Evolutionary conservation across 2,888 invertebrate species (phyloP), one percentile per base, ranked within the genome.

Genomic region (Polydrusus pterygomalis): DNA sequence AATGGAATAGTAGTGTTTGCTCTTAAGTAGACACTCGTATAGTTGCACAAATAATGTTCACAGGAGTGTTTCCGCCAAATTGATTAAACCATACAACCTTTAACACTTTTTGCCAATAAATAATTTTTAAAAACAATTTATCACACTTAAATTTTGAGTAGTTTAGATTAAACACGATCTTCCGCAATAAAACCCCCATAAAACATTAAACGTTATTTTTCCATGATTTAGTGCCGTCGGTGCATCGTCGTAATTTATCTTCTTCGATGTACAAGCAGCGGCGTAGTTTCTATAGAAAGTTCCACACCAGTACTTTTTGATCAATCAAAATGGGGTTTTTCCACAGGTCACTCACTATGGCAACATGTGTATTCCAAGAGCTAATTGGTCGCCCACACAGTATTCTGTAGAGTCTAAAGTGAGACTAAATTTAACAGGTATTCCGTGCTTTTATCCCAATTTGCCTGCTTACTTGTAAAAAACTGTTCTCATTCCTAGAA

Each of bases 231-330:
- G 70, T 73, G 78, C 79, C 76, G 45, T 70, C 73, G 78, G 77
- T 76, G 73, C 79, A 80, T 79, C 78, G 77, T 70, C 70, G 78
- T 75, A 80, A 81, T 82, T 80, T 81, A 82, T 82, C 82, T 80
- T 81, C 75, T 79, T 76, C 74, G 77, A 80, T 79, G 72, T 76
- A 74, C 77, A 78, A 6, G 30, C 75, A 75, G 71, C 7, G 68
- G 72, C 72, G 75, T 63, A 18, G 6, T 18, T 25, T 11, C 10
- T 7, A 6, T 34, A 20, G 51, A 54, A 54, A 54, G n/a, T 5
- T 13, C 25, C n/a, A n/a, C n/a, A n/a, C n/a, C n/a, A n/a, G n/a
- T n/a, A n/a, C n/a, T n/a, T n/a, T n/a, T n/a, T n/a, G n/a, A n/a
- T n/a, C n/a, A n/a, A n/a, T n/a, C n/a, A n/a, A n/a, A n/a, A n/a